Evolutionary conservation across 1,140 invertebrate species (phyloP), one percentile per base, ranked within the genome.

Genomic region (Metopolophium dirhodum): DNA sequence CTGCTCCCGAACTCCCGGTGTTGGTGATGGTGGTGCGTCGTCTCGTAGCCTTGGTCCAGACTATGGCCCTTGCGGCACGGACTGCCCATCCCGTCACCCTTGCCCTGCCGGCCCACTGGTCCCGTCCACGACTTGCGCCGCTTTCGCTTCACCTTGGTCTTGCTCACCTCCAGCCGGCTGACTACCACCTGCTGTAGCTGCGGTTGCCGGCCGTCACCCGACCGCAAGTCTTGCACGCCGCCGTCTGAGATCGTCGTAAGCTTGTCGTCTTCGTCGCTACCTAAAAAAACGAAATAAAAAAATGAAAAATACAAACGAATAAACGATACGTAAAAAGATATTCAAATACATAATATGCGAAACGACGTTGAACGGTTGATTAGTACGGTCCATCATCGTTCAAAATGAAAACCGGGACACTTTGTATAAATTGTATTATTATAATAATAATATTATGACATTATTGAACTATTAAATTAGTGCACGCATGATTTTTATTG

Each of bases 51-150:
- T 89, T 94, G 94, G 54, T 94, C 94, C 20, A 94, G 89, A 26
- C 94, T 94, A 93, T 93, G 93, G 26, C 91, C 93, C 57, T 94
- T 94, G 0, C 94, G 68, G 51, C 68, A 37, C 82, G 41, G 88
- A n/a, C 86, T 49, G n/a, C 30, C 14, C 3, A 30, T 77, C 61
- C n/a, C n/a, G 77, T 37, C 45, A 7, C 82, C 68, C 3, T 49
- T 4, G 3, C 88, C 41, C 22, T 35, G 77, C 23, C 87, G 26
- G 23, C 61, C 35, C 87, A n/a, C 85, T 7, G 94, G 94, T 0
- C 93, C 89, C 7, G 87, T 93, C 95, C 95, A 91, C 93, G 94
- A 85, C 94, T 93, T 77, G 93, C 95, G 45, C 93, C 94, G 37
- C 22, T 68, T 82, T 61, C 85, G 54, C 23, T 89, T 90, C 85